These are phyloP conservation scores for Manis javanica DNA, from an alignment of 2,797 vertebrate genomes.

Conservation along the genomic window DNA sequence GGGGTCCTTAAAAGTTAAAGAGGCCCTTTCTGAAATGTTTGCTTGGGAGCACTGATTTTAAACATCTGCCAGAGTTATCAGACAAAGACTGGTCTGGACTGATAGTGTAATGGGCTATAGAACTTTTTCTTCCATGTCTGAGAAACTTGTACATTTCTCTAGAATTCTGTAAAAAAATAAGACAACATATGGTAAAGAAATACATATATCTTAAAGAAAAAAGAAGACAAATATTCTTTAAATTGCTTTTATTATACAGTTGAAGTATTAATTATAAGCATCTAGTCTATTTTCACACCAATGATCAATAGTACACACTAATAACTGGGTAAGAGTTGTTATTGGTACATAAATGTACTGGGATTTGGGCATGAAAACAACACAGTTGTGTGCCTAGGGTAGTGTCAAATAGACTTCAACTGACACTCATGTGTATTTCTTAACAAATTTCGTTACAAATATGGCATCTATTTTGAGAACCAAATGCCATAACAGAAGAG, in stretches of 20 bases:
- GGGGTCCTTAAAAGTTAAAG: not conserved
- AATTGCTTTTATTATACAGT: constrained; percentile 68
- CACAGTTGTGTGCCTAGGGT: not conserved
- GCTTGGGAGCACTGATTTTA: constrained; percentile 27
- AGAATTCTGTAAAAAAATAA: not conserved
- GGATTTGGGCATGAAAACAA: not conserved
- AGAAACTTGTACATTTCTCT: not conserved
- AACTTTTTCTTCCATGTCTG: not conserved
- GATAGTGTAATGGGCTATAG: not conserved
- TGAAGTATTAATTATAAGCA: constrained; percentile 54
- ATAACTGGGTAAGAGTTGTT: constrained; percentile 26
- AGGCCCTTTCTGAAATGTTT: constrained; percentile 32
- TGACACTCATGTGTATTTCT: not conserved
- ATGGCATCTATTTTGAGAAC: not conserved
- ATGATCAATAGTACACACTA: not conserved
- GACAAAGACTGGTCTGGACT: not conserved
- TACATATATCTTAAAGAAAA: not conserved
- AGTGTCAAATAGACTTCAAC: not conserved
- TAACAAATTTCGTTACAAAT: constrained; percentile 31
- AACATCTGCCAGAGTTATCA: not conserved
- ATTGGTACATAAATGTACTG: not conserved
- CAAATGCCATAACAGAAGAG: not conserved
- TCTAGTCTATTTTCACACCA: constrained; percentile 54
- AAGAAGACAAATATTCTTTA: constrained; percentile 33
- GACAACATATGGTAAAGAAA: not conserved